Percentiles rank a stretch among this genome's conserved stretches.
These are phyloP conservation scores for Chelidonichthys spinosus DNA, from an alignment of 2,797 vertebrate species.

Conservation along the genomic window DNA sequence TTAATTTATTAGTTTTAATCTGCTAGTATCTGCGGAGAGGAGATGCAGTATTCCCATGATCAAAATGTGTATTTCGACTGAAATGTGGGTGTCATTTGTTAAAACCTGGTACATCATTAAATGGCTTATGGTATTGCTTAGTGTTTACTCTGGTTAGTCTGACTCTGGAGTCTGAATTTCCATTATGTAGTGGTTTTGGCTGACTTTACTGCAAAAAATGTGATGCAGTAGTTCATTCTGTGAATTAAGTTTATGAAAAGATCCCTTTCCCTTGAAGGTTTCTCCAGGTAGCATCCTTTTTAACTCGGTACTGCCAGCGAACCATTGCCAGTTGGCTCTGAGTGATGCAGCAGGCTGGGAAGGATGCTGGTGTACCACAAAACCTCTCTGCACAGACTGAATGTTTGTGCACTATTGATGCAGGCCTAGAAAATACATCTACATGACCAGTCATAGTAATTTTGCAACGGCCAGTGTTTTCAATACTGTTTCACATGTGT, in stretches of 20 bases:
- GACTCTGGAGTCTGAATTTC: slow-evolving; percentile 1
- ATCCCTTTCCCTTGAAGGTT: slow-evolving; percentile 5
- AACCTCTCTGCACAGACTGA: slow-evolving; percentile 52
- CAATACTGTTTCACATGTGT: background rate
- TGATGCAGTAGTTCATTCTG: background rate
- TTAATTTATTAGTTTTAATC: background rate
- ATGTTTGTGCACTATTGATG: slow-evolving; percentile 39
- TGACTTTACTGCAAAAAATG: background rate
- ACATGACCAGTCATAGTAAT: slow-evolving; percentile 35
- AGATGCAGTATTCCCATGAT: background rate
- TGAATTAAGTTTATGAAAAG: slow-evolving; percentile 7
- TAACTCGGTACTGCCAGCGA: slow-evolving; percentile 28
- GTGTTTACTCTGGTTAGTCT: background rate
- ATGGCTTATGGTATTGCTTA: background rate
- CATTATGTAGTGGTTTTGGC: background rate
- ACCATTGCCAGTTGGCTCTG: slow-evolving; percentile 6
- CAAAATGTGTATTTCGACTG: background rate
- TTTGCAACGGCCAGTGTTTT: slow-evolving; percentile 25
- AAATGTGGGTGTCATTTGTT: background rate
- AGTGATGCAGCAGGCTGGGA: slow-evolving; percentile 38
- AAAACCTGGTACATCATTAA: background rate
- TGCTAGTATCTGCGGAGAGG: background rate
- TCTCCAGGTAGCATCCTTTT: background rate
- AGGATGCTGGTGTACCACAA: slow-evolving; percentile 55
- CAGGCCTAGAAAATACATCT: slow-evolving; percentile 37